These are phyloP conservation scores for Caenorhabditis sinica DNA, from an alignment of 2,888 invertebrate genomes.

Conservation along the genomic window DNA sequence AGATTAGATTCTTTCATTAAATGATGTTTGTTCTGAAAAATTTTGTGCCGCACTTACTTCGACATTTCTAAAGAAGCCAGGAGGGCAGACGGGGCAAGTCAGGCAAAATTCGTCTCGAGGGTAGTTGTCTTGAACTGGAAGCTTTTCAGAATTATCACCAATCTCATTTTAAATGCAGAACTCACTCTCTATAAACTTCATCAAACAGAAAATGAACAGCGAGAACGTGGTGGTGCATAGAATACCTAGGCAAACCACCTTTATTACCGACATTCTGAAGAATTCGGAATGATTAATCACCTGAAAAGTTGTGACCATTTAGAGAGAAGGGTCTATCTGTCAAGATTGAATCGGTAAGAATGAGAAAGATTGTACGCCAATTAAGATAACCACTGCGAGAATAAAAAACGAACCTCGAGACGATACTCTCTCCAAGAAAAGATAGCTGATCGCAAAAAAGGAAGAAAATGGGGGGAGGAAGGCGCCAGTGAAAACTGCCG, in stretches of 20 bases:
- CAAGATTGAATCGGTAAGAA: background rate
- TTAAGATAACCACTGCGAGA: constrained; percentile 11
- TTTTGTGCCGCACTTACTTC: constrained; percentile 37
- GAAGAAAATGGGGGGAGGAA: constrained; percentile 28
- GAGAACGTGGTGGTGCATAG: constrained; percentile 19
- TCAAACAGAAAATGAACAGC: background rate
- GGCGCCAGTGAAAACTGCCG: constrained; percentile 39
- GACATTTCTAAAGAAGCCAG: background rate
- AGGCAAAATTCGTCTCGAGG: constrained; percentile 38
- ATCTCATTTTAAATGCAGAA: too few relatives aligned
- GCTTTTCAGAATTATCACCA: background rate
- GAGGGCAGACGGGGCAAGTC: constrained; percentile 24
- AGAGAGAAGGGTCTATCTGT: background rate
- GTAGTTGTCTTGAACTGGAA: constrained; percentile 31
- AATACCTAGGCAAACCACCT: constrained; percentile 3
- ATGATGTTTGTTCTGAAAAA: too few relatives aligned
- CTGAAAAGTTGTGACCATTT: constrained; percentile 6
- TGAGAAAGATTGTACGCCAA: constrained; percentile 27
- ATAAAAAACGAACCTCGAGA: constrained; percentile 51
- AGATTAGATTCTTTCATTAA: too few relatives aligned
- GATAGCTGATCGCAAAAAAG: constrained; percentile 41
- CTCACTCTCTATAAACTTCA: constrained; percentile 49
- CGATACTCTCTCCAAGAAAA: constrained; percentile 32
- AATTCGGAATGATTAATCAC: background rate
- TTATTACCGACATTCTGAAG: constrained; percentile 23